Conservation (phyloP, 2,797 vertebrate genomes). For the Hypotaenidia philippensis region DNA sequence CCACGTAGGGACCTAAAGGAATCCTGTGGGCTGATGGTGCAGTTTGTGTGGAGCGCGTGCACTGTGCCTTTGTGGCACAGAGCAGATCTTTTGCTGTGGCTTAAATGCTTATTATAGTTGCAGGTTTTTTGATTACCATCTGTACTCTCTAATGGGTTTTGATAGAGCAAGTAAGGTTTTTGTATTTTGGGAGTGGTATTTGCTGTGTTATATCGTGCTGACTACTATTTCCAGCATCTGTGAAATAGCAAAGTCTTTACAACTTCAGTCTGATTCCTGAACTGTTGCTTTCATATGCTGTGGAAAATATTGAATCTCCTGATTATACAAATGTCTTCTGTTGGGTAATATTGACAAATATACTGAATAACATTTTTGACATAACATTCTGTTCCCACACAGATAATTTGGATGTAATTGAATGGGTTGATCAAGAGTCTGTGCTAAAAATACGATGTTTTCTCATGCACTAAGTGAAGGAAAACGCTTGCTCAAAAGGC, state of each 20-base stretch:
- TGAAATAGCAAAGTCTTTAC: background rate
- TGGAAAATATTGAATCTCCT: conserved; percentile 45
- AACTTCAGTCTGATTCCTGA: conserved; percentile 26
- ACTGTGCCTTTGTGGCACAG: background rate
- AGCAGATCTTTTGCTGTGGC: background rate
- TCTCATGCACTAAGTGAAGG: conserved; percentile 42
- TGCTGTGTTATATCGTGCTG: background rate
- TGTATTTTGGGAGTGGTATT: conserved; percentile 8
- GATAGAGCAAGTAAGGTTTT: conserved; percentile 20
- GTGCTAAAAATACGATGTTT: conserved; percentile 56
- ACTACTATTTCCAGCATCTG: background rate
- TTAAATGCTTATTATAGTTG: conserved; percentile 26
- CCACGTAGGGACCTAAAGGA: conserved; percentile 70
- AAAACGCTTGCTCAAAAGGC: conserved; percentile 25
- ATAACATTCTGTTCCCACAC: conserved; percentile 74
- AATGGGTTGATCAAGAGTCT: conserved; percentile 65
- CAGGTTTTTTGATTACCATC: conserved; percentile 30
- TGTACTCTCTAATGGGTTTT: conserved; percentile 34
- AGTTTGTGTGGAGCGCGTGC: background rate
- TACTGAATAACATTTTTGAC: conserved; percentile 68
- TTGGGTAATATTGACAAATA: conserved; percentile 73
- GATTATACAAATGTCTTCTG: conserved; percentile 64
- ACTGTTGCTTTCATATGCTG: background rate
- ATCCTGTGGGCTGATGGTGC: conserved; percentile 75
- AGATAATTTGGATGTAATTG: conserved; percentile 74